Evolutionary conservation across 2,797 vertebrate genomes (phyloP).

Genomic region (Zenarchopterus dispar): DNA sequence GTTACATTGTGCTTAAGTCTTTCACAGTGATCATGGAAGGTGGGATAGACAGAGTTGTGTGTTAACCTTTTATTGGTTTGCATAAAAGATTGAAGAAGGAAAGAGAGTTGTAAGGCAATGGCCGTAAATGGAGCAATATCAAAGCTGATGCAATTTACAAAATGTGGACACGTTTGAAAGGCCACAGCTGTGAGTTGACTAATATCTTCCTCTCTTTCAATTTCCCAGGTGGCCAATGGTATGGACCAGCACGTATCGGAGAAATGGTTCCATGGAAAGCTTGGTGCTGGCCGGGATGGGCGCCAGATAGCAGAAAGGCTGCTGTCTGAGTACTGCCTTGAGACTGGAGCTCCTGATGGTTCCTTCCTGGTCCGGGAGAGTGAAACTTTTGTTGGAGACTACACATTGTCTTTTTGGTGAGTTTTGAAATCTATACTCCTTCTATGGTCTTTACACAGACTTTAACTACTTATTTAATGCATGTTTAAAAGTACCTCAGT

Average conservation of each 20-base stretch:
- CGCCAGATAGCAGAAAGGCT: constrained; percentile 95
- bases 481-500: not conserved
- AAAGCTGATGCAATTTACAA: not conserved
- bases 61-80: too few species aligned
- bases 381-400: constrained; percentile 98
- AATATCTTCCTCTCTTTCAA: not conserved
- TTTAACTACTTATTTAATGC: not conserved
- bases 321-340: constrained; percentile 94
- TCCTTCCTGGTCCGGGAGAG: constrained; percentile 98
- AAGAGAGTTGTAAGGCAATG: not conserved
- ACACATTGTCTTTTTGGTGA: constrained; percentile 99
- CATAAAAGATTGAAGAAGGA: too few species aligned
- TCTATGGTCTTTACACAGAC: not conserved
- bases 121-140: not conserved
- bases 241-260: constrained; percentile 94
- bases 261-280: constrained; percentile 98
- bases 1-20: not conserved
- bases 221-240: constrained; percentile 86
- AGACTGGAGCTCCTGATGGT: constrained; percentile 94
- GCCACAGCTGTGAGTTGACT: not conserved
- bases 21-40: too few species aligned
- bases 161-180: not conserved
- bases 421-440: not conserved
- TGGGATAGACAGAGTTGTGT: too few species aligned
- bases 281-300: constrained; percentile 93